phyloP scores from a whole-genome alignment of 2,113 vertebrate species.

The cattle (Bos taurus) region ARS-UCD2.0 NC_037343.1:20238501-20239000 shows the following conservation, averaged over 20 bases:
- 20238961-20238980: no score
- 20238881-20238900: background rate
- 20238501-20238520: background rate
- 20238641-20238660: background rate
- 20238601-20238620: background rate
- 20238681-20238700: background rate
- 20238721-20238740: background rate
- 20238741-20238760: background rate
- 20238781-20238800: background rate
- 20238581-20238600: background rate
- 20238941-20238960: no score
- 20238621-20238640: background rate
- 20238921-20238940: no score
- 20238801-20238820: background rate
- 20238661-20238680: background rate
- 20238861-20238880: background rate
- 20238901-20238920: no score
- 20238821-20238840: background rate
- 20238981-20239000: no score
- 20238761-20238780: background rate
- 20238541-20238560: background rate
- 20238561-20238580: background rate
- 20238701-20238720: background rate
- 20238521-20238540: background rate
- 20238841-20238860: background rate